A percentile compares a stretch with the other conserved stretches of the same genome.
phyloP scores from a whole-genome alignment of 2,113 vertebrate genomes.

The Pteronura brasiliensis region DNA sequence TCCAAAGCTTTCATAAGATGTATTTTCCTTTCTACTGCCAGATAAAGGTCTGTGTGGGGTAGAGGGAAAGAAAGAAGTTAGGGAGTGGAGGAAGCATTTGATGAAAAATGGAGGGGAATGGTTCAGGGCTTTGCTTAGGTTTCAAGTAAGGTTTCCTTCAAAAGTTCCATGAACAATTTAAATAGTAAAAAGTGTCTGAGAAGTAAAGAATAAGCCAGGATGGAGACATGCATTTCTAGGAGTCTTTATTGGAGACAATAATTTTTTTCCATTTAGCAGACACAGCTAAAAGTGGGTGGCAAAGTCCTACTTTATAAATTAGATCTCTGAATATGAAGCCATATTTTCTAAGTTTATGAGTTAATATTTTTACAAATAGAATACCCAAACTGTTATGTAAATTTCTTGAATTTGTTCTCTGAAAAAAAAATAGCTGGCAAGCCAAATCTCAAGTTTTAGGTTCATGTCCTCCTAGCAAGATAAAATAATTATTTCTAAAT shows the following conservation, averaged over 20 bases:
- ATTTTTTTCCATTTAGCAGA: slow-evolving; percentile 29
- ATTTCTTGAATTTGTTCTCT: background rate
- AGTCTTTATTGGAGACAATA: background rate
- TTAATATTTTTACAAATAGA: slow-evolving; percentile 17
- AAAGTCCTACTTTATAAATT: background rate
- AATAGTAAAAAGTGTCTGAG: background rate
- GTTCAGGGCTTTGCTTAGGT: background rate
- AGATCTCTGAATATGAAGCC: background rate
- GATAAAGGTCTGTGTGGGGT: slow-evolving; percentile 45
- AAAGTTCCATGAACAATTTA: slow-evolving; percentile 2
- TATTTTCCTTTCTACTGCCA: slow-evolving; percentile 58
- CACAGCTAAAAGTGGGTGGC: background rate
- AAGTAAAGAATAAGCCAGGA: slow-evolving; percentile 11
- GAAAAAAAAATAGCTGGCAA: background rate
- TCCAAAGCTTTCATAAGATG: slow-evolving; percentile 46
- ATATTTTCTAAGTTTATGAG: background rate
- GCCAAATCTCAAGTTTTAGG: background rate
- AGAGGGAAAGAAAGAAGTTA: background rate
- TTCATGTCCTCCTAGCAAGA: background rate
- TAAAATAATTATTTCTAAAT: slow-evolving; percentile 16
- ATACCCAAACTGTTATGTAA: background rate
- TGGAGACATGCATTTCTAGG: background rate
- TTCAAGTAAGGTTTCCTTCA: slow-evolving; percentile 13
- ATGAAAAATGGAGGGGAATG: slow-evolving; percentile 35
- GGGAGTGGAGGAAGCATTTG: background rate